phyloP scores from a whole-genome alignment of 2,797 vertebrate species.

The Tiaroga cobitis region DNA sequence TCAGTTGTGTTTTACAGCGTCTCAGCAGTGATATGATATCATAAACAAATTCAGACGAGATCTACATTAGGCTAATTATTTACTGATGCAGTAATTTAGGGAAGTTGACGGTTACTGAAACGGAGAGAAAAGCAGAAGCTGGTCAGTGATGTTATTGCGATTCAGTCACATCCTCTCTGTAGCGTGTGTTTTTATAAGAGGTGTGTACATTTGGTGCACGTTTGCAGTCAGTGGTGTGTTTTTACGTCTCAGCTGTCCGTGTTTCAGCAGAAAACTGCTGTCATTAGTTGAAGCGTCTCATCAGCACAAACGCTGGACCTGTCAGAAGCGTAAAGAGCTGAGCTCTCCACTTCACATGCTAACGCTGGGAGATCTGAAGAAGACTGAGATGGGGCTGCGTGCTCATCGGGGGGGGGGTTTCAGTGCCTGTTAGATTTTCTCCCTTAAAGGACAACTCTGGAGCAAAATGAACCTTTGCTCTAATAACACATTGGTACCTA shows the following conservation, averaged over 20 bases:
- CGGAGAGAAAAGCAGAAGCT: neutral
- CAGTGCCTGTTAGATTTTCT: slow-evolving; percentile 9
- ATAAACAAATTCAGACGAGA: too few relatives aligned
- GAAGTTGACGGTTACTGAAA: neutral
- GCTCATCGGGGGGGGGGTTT: too few relatives aligned
- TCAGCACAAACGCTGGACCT: slow-evolving; percentile 29
- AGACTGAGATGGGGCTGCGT: neutral
- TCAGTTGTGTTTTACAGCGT: neutral
- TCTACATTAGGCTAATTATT: too few relatives aligned
- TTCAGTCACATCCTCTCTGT: neutral
- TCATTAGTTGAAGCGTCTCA: slow-evolving; percentile 9
- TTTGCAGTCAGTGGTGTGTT: slow-evolving; percentile 1
- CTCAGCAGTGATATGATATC: neutral
- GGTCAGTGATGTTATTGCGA: neutral
- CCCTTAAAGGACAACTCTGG: too few relatives aligned
- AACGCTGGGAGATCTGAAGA: slow-evolving; percentile 4
- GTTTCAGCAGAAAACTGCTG: slow-evolving; percentile 23
- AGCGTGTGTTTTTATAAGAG: neutral
- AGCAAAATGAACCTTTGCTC: too few relatives aligned
- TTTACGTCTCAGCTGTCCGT: slow-evolving; percentile 1
- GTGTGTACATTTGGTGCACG: neutral
- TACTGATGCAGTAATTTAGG: neutral
- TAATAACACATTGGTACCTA: too few relatives aligned
- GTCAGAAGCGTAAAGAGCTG: slow-evolving; percentile 34
- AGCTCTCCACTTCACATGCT: slow-evolving; percentile 8